Percentiles rank a stretch among this genome's conserved stretches.
These are phyloP conservation scores for Hypotaenidia okinawae DNA, from an alignment of 2,797 vertebrate genomes.

Conservation along the genomic window DNA sequence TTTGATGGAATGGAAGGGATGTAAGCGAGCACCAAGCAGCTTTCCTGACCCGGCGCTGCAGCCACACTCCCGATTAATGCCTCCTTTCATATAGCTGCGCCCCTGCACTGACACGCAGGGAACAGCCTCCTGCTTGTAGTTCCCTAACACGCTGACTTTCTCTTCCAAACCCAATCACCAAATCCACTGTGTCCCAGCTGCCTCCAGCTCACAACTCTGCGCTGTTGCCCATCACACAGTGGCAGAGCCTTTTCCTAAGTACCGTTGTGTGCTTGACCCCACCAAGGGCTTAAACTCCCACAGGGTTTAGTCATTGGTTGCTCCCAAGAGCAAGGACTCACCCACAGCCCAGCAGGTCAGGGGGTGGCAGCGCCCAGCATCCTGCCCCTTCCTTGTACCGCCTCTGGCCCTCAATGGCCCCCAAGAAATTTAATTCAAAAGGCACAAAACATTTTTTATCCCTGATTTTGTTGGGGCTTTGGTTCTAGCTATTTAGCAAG, in stretches of 20 bases:
- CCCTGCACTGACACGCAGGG: background rate
- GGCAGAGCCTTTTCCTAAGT: background rate
- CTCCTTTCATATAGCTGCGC: slow-evolving; percentile 28
- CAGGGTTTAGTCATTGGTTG: rapidly evolving
- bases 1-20: slow-evolving; percentile 45
- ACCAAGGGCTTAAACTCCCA: background rate
- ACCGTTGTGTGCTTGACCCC: rapidly evolving
- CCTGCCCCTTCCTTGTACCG: background rate
- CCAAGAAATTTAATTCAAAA: background rate
- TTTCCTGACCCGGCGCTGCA: background rate
- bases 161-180: background rate
- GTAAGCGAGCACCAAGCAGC: background rate
- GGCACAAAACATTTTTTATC: rapidly evolving
- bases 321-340: background rate
- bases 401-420: background rate
- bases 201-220: background rate
- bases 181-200: background rate
- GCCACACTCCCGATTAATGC: background rate
- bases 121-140: slow-evolving; percentile 54
- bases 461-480: background rate
- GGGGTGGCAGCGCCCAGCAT: background rate
- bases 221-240: rapidly evolving
- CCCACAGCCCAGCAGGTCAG: background rate
- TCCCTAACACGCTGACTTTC: background rate
- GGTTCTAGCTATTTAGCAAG: background rate